phyloP scores from a whole-genome alignment of 2,888 invertebrate genomes.

The Acanthosepion pharaonis region DNA sequence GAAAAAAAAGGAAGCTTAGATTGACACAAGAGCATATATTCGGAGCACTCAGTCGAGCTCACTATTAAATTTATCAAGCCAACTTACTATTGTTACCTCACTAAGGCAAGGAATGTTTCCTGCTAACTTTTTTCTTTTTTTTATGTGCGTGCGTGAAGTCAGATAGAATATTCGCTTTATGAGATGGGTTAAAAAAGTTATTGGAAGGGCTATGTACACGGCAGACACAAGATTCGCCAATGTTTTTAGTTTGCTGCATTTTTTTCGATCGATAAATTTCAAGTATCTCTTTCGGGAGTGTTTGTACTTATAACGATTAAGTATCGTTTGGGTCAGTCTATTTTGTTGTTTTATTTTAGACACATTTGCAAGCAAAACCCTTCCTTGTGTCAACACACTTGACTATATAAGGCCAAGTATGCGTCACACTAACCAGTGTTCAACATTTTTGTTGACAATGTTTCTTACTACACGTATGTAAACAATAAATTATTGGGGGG shows the following conservation, averaged over 20 bases:
- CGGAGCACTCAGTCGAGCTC: neutral
- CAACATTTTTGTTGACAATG: neutral
- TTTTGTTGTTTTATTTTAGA: neutral
- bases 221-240: too few species aligned
- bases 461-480: neutral
- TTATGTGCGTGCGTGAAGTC: neutral
- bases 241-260: neutral
- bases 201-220: too few species aligned
- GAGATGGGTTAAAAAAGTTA: neutral
- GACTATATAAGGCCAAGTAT: neutral
- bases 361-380: neutral
- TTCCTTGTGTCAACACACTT: neutral
- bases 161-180: neutral
- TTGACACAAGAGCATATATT: neutral
- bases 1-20: neutral
- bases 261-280: neutral
- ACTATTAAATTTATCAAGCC: too few species aligned
- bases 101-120: too few species aligned
- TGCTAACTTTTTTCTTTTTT: too few species aligned
- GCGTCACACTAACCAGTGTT: neutral
- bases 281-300: neutral
- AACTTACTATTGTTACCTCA: too few species aligned
- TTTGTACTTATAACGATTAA: neutral
- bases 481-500: neutral
- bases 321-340: neutral